Evolutionary conservation across 2,113 vertebrate species (phyloP), one percentile per base, ranked within the genome.

Genomic region (Eulemur macaco): DNA sequence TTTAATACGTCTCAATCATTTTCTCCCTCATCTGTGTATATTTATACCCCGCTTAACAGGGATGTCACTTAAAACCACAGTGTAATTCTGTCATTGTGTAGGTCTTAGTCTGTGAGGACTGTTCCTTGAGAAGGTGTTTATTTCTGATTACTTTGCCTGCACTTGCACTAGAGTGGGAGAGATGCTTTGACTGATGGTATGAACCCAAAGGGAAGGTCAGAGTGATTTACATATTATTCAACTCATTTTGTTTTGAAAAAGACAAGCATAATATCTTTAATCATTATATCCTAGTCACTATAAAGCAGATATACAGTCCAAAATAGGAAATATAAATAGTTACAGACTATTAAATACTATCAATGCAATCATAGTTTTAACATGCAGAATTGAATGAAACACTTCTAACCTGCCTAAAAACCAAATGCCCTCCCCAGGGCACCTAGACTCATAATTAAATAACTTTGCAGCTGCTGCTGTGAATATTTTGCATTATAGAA

Each of bases 211-310:
- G 25, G 34, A 90, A 0, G 5, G 31, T 71, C 42, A 37, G 54
- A 29, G 37, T 52, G 54, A 69, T 29, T 37, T 91, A 90, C 10
- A 6, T 66, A 71, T 37, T 71, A 85, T 21, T 82, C 34, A 27
- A 82, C 17, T 85, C n/a, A 20, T 84, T 68, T 54, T 14, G 29
- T 50, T 94, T 88, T 69, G 39, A 80, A 87, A 96, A 94, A 76
- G 23, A 52, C 27, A 94, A 84, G 29, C 6, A 50, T 42, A 60
- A 34, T 39, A 31, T 11, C 58, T 34, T 90, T 86, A 92, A 94
- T 74, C 31, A 64, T 34, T 56, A 82, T 64, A 91, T 42, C 34
- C 37, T 81, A 68, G 20, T 54, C 47, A 71, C 37, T 54, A 82
- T 34, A 82, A 94, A 88, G 54, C 73, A n/a, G 20, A 60, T 21